These are phyloP conservation scores for Apodemus speciosus DNA, from an alignment of 2,113 vertebrate species.

Conservation along the genomic window DNA sequence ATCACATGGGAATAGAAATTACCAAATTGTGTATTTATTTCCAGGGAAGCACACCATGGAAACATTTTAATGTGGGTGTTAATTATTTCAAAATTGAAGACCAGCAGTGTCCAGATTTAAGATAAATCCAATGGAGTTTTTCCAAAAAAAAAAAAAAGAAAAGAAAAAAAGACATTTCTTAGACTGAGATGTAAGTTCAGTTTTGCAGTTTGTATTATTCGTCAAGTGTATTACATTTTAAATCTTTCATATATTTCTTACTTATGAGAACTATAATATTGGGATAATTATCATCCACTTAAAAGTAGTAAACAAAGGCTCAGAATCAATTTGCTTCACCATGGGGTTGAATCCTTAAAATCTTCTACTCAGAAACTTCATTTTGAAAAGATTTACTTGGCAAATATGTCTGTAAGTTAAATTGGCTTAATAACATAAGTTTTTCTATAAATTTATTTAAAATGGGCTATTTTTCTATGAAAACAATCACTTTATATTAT, in stretches of 20 bases:
- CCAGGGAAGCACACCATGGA: background rate
- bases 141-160: background rate
- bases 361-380: background rate
- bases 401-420: background rate
- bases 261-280: conserved; percentile 51
- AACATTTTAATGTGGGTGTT: background rate
- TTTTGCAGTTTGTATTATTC: conserved; percentile 51
- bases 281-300: conserved; percentile 54
- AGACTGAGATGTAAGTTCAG: conserved; percentile 24
- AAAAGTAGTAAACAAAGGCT: conserved; percentile 51
- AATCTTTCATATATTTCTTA: conserved; percentile 64
- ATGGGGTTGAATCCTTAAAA: background rate
- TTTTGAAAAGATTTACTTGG: background rate
- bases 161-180: conserved; percentile 24
- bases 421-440: background rate
- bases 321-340: conserved; percentile 41
- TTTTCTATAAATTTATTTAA: background rate
- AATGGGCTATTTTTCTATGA: background rate
- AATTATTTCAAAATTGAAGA: conserved; percentile 37
- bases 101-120: background rate
- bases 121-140: conserved; percentile 32
- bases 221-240: conserved; percentile 52
- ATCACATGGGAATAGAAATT: background rate
- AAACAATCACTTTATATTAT: background rate
- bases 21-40: background rate